Evolutionary conservation across 2,797 vertebrate genomes (phyloP), one percentile per base, ranked within the genome.

Genomic region (Centropyge bicolor): DNA sequence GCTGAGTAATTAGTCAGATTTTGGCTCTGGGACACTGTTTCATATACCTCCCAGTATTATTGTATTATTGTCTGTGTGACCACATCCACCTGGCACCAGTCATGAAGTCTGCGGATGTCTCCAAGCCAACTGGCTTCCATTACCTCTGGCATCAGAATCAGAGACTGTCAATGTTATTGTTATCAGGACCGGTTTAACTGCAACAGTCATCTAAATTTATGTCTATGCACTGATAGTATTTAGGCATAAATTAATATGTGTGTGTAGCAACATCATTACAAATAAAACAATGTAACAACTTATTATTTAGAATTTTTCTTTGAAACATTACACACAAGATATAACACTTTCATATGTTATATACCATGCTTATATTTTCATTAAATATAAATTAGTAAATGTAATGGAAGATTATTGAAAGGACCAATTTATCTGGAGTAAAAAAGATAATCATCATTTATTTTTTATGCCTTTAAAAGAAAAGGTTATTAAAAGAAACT

Each of bases 41-140:
- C 27, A 40, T 43, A 49, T 36, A 36, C 6, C 22, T 22, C 20
- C 22, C 22, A n/a, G 2, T 67, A 27, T n/a, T 61, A 57, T 20
- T 78, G 41, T 27, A 70, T 78, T 64, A 73, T 65, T 27, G 0
- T 56, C 14, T 69, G 20, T 43, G n/a, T 54, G 54, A 22, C 54
- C 49, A 46, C 74, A 41, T 27, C 41, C 46, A 60, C 22, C 24
- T 69, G 43, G 17, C 45, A 52, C 60, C 46, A 27, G 8, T 54
- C 24, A 52, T n/a, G 9, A 36, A 57, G 20, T 16, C 43, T 66
- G 60, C 40, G 56, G 3, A 63, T 63, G 45, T 52, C 16, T 61
- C 4, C 40, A 19, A 9, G 43, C 36, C 14, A 78, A 35, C 22
- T 61, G 41, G 55, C 54, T 56, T n/a, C 19, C 4, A 27, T 57